Percentiles rank a stretch among this genome's conserved stretches.
Conservation (phyloP, 2,113 vertebrate genomes). For the Oryzias melastigma region DNA sequence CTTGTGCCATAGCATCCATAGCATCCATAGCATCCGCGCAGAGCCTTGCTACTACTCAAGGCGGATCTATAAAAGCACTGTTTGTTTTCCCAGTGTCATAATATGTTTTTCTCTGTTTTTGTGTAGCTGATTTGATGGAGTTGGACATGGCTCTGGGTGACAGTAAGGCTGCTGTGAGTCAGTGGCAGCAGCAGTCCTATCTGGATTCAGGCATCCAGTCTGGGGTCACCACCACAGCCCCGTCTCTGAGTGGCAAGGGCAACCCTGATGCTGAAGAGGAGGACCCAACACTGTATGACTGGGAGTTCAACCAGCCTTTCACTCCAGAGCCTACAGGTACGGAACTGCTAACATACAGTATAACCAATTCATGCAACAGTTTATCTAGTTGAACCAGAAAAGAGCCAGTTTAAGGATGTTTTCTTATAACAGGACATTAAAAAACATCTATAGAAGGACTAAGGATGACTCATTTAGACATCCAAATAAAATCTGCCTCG, state of each 20-base stretch:
- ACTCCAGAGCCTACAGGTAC: constrained; percentile 93
- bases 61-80: no score
- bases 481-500: no score
- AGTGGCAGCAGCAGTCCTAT: constrained; percentile 98
- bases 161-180: constrained; percentile 93
- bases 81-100: not conserved
- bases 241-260: constrained; percentile 95
- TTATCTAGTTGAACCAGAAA: no score
- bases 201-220: constrained; percentile 98
- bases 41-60: no score
- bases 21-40: no score
- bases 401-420: no score
- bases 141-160: constrained; percentile 99
- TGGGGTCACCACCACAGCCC: constrained; percentile 96
- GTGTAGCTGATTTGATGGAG: constrained; percentile 96
- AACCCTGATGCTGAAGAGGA: constrained; percentile 97
- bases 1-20: no score
- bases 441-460: no score
- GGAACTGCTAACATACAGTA: constrained; percentile 8
- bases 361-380: not conserved
- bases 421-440: no score
- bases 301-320: constrained; percentile 96
- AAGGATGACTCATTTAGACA: no score
- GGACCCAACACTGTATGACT: constrained; percentile 91
- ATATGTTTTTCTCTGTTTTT: not conserved